Evolutionary conservation across 35 echinoderm and acorn worm genomes (phyloP).

Genomic region (Chiridota heheva): DNA sequence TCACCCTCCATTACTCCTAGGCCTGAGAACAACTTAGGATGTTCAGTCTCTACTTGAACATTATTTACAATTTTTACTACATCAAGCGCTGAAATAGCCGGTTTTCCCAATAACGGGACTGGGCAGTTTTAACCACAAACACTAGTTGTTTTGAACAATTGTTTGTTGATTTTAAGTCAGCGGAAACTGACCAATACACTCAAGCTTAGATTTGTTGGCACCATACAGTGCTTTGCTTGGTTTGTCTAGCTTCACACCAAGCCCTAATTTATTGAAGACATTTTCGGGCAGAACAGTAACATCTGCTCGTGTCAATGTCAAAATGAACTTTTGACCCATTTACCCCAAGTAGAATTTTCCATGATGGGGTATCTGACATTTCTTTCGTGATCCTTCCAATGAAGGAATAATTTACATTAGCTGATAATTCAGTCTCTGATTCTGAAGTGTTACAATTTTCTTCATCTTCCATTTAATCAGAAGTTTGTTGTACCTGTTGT

Average conservation of each 20-base stretch:
- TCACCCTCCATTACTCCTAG: background rate
- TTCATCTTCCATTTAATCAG: background rate
- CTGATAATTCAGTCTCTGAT: background rate
- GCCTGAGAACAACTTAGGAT: background rate
- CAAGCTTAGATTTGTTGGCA: background rate
- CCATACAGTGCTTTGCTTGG: background rate
- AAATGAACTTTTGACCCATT: constrained; percentile 2
- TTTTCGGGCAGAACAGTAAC: background rate
- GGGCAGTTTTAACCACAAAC: background rate
- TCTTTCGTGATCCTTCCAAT: background rate
- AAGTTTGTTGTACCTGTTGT: background rate
- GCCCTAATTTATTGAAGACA: background rate
- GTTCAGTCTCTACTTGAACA: background rate
- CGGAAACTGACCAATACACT: background rate
- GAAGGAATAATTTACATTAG: background rate
- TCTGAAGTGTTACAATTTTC: background rate
- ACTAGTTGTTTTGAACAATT: background rate
- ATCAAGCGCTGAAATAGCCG: constrained; percentile 15
- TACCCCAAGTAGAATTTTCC: background rate
- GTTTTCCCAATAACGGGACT: background rate
- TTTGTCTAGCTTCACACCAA: background rate
- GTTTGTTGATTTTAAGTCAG: background rate
- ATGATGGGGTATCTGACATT: background rate
- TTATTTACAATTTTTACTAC: background rate
- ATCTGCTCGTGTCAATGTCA: constrained; percentile 5